phyloP scores from a whole-genome alignment of 23 tunicate species.

The Botrylloides violaceus region DNA sequence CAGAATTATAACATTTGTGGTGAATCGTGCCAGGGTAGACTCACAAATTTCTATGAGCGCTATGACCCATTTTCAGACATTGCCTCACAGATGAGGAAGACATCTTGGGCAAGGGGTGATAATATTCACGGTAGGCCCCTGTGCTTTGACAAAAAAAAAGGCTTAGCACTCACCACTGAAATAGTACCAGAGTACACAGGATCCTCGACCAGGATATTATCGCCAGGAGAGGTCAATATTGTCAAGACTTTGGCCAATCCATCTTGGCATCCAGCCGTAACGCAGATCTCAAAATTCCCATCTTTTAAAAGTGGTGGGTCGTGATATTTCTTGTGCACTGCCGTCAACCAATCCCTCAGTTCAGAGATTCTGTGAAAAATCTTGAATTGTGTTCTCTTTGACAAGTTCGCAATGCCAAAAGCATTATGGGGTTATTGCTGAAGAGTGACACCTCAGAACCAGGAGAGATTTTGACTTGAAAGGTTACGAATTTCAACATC shows the following conservation, averaged over 20 bases:
- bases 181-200: conserved; percentile 89
- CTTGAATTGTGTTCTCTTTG: background rate
- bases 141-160: no score
- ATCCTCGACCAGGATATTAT: conserved; percentile 68
- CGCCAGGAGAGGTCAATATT: conserved; percentile 58
- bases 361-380: conserved; percentile 39
- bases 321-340: conserved; percentile 50
- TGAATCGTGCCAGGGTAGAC: background rate
- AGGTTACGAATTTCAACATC: no score
- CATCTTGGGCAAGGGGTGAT: no score
- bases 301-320: conserved; percentile 46
- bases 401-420: background rate
- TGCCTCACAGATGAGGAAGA: no score
- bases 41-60: conserved; percentile 3
- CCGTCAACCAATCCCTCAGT: conserved; percentile 36
- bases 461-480: no score
- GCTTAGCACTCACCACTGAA: conserved; percentile 52
- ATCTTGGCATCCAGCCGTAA: conserved; percentile 86
- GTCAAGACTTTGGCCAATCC: conserved; percentile 72
- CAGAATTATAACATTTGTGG: background rate
- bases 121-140: no score
- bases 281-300: conserved; percentile 29
- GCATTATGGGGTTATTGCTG: background rate
- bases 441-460: background rate
- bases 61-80: no score